Evolutionary conservation across 2,888 invertebrate genomes (phyloP), one percentile per base, ranked within the genome.

Genomic region (Panorpa germanica): DNA sequence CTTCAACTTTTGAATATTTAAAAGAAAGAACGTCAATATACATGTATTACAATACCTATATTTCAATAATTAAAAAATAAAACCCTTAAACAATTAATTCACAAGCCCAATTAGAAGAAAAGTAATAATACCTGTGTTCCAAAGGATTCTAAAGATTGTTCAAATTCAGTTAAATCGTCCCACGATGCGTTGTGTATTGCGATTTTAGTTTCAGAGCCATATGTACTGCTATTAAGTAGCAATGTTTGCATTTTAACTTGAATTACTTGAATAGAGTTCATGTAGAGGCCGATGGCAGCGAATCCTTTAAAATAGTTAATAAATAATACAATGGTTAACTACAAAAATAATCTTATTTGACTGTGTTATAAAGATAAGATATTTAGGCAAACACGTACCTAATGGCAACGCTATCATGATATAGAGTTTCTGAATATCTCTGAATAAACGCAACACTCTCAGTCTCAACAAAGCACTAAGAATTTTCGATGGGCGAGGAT

Each of bases 371-470:
- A 20, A 20, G n/a, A 20, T 20, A 10, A 9, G 8, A 20, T 9
- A 20, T 9, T 20, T 8, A 19, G n/a, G 29, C 11, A 3, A 5
- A 42, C 10, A 54, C 59, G 57, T 38, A 61, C 61, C 63, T 4
- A 77, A 59, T 2, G 78, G 78, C 46, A 77, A 58, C 29, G 76
- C 57, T 36, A 80, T 66, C 61, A 76, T 71, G 41, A 77, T 72
- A 42, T 76, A 75, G 2, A 80, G 53, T 43, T 76, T 68, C 50
- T 75, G 74, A 2, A 72, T 61, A 42, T 72, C 76, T 16, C 76
- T 55, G 37, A 73, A 59, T 54, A 78, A 61, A 34, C 75, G 54
- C 24, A 74, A 55, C 1, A 65, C 57, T 32, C 80, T 53, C 38
- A 80, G 55, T 46, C 67, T 63, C 26, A 76, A 57, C 41, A 80